These are phyloP conservation scores for Helleia helle DNA, from an alignment of 2,888 invertebrate genomes.

Conservation along the genomic window DNA sequence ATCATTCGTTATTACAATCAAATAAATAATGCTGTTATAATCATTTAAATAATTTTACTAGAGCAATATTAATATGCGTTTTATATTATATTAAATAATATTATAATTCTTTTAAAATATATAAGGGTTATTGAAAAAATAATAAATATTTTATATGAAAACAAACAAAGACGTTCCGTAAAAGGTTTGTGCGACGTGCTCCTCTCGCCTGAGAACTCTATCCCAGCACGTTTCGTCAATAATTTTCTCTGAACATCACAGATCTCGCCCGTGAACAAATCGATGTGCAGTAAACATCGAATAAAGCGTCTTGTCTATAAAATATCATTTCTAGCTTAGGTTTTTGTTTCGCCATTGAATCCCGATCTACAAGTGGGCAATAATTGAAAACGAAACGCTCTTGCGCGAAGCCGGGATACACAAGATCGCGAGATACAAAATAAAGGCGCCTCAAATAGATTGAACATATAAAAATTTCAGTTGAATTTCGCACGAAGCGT, in stretches of 20 bases:
- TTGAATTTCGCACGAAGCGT: constrained; percentile 67
- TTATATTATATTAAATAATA: too few relatives aligned
- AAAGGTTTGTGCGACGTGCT: constrained; percentile 37
- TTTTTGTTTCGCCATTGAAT: constrained; percentile 65
- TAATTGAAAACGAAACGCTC: constrained; percentile 73
- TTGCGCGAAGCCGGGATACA: constrained; percentile 58
- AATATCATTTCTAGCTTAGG: constrained; percentile 64
- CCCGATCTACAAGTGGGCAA: constrained; percentile 73
- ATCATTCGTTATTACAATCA: too few relatives aligned
- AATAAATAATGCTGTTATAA: too few relatives aligned
- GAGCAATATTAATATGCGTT: too few relatives aligned
- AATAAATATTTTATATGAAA: constrained; percentile 13
- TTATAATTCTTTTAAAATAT: too few relatives aligned
- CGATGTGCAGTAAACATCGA: constrained; percentile 66
- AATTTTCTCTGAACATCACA: constrained; percentile 67
- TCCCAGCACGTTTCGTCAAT: constrained; percentile 67
- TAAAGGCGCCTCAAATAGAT: constrained; percentile 71
- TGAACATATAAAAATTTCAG: constrained; percentile 74
- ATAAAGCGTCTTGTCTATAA: constrained; percentile 66
- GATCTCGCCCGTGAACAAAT: constrained; percentile 64
- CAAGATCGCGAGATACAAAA: constrained; percentile 68
- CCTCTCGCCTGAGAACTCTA: constrained; percentile 37
- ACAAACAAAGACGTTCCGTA: constrained; percentile 31
- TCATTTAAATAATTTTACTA: too few relatives aligned
- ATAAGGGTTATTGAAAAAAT: neutral